Percentiles rank a stretch among this genome's conserved stretches.
phyloP scores from a whole-genome alignment of 2,113 vertebrate species.

The Trogon melanurus region DNA sequence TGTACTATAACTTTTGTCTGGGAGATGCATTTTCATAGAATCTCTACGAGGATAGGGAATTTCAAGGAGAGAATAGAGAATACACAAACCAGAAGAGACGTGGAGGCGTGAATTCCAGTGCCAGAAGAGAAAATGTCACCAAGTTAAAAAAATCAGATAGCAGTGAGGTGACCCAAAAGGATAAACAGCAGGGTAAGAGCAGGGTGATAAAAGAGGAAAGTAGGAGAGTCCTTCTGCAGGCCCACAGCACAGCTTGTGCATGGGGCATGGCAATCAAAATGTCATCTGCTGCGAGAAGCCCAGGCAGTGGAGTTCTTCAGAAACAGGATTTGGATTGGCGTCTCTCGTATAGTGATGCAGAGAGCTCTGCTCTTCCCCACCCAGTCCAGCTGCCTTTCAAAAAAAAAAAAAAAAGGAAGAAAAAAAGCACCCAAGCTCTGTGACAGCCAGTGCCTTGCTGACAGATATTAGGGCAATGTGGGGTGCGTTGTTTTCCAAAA shows the following conservation, averaged over 20 bases:
- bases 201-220: neutral
- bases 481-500: neutral
- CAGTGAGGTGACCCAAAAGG: neutral
- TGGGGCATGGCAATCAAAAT: neutral
- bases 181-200: neutral
- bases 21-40: neutral
- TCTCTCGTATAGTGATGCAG: neutral
- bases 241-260: fast-evolving
- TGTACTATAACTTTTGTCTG: neutral
- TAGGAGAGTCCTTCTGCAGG: neutral
- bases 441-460: neutral
- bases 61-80: neutral
- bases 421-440: neutral
- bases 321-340: neutral
- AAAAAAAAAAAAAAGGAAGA: neutral
- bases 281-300: neutral
- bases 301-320: neutral
- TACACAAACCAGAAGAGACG: neutral
- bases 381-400: neutral
- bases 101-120: neutral
- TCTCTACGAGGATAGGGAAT: neutral
- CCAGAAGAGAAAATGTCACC: neutral
- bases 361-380: neutral
- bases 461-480: neutral
- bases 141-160: neutral